phyloP scores from a whole-genome alignment of 2,797 vertebrate genomes.

The Rhinophrynus dorsalis region DNA sequence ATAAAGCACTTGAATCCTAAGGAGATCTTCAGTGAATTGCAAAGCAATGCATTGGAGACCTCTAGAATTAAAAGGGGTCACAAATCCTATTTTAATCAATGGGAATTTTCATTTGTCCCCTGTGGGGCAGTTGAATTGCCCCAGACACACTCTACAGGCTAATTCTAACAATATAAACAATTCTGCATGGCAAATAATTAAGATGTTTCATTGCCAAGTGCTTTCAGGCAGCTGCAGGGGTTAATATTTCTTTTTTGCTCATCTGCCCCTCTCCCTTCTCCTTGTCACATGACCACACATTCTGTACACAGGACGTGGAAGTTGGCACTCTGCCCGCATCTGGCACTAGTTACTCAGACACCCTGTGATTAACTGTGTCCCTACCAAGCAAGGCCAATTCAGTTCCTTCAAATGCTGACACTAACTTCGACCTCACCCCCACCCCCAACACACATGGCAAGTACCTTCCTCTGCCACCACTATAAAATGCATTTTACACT shows the following conservation, averaged over 20 bases:
- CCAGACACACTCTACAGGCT: too few species aligned
- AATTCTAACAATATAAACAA: background rate
- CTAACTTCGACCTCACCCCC: too few species aligned
- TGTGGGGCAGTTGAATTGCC: too few species aligned
- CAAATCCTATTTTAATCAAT: too few species aligned
- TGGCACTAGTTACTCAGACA: constrained; percentile 34
- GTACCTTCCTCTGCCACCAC: too few species aligned
- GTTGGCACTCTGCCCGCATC: constrained; percentile 34
- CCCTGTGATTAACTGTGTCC: constrained; percentile 28
- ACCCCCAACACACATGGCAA: too few species aligned
- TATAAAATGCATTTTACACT: too few species aligned
- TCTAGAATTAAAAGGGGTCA: too few species aligned
- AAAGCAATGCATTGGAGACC: too few species aligned
- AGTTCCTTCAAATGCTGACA: background rate
- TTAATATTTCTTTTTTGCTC: constrained; percentile 28
- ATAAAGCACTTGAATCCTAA: too few species aligned
- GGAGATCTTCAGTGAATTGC: too few species aligned
- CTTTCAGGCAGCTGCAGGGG: constrained; percentile 3
- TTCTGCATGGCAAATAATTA: background rate
- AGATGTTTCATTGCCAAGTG: background rate
- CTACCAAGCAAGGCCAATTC: background rate
- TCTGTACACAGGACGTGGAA: constrained; percentile 48
- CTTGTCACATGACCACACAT: constrained; percentile 36
- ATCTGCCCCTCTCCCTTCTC: constrained; percentile 40
- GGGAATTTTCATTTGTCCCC: too few species aligned